Base-by-base conservation (phyloP, 2,888 invertebrate species). In the Pteria penguin region DNA sequence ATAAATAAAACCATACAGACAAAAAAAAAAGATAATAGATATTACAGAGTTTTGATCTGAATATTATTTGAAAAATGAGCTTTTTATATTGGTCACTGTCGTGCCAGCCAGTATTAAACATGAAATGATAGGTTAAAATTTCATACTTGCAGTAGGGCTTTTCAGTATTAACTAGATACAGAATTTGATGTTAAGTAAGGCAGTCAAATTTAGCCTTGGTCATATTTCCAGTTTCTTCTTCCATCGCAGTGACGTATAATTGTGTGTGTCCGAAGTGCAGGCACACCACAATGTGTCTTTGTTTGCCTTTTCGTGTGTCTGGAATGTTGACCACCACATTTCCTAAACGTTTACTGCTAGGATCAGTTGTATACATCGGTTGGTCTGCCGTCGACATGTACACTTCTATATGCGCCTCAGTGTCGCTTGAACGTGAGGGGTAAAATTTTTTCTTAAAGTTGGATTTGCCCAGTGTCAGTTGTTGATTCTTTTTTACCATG, bases 221-320 rank as follows among this genome's bases (percentile, higher is more conserved):
- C 58, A 32, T 66, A 24, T 65, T 31, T 26, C 61, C 65, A 0
- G 71, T 74, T 18, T 63, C 70, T 55, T 70, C 58, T 32, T 81
- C 77, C 26, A 54, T 55, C 0, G 79, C 81, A 33, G 67, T 55
- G 5, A 81, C 69, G 22, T 74, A 65, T 8, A 81, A 54, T 29
- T 78, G 72, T 0, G 81, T 81, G 33, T 63, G 70, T 26, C 79
- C 81, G 58, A 81, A 79, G 26, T 66, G 66, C 58, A 79, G 69
- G 14, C 54, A 65, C 14, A 81, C 78, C 24, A 75, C 72, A 18
- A 81, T 62, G 55, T 52, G 54, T 29, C 79, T 45, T 11, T 36
- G 26, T 36, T 58, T 66, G 4, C 33, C 71, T 22, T 45, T 52
- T 18, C 18, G 5, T 4, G 63, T 61, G 62, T 72, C 55, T 2